Percentiles rank a stretch among this genome's conserved stretches.
Evolutionary conservation across 2,113 vertebrate genomes (phyloP).

Genomic region (Bubo bubo): DNA sequence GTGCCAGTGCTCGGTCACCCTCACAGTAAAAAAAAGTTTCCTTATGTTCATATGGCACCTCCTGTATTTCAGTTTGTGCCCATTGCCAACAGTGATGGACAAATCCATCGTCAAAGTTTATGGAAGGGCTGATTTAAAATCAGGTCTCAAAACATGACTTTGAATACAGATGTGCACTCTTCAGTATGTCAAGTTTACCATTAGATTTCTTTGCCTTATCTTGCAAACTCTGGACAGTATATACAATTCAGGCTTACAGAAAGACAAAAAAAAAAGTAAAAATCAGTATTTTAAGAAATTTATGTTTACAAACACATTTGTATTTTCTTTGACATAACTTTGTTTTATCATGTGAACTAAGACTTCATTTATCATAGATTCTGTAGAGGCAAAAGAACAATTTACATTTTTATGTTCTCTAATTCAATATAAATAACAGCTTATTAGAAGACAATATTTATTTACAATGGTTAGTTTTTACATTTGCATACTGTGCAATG

Average conservation of each 20-base stretch:
- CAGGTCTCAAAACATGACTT: not conserved
- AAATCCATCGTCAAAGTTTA: not conserved
- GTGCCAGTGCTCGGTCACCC: not conserved
- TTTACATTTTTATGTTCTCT: not conserved
- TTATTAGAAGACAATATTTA: not conserved
- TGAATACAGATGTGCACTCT: not conserved
- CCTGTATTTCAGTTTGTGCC: not conserved
- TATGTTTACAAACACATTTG: not conserved
- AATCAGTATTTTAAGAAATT: not conserved
- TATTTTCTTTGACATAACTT: not conserved
- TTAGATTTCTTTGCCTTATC: not conserved
- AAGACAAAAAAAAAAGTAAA: not conserved
- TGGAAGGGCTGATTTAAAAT: not conserved
- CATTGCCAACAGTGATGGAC: not conserved
- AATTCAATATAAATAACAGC: not conserved
- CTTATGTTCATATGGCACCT: not conserved
- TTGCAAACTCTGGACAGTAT: not conserved
- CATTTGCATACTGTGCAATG: not conserved
- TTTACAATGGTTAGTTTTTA: not conserved
- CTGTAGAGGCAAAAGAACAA: not conserved
- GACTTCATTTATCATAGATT: not conserved
- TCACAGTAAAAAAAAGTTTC: not conserved
- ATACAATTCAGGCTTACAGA: not conserved
- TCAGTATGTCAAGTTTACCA: not conserved
- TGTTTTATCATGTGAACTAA: not conserved